Base-by-base conservation (phyloP, 1,140 invertebrate genomes). In the Aethina tumida region DNA sequence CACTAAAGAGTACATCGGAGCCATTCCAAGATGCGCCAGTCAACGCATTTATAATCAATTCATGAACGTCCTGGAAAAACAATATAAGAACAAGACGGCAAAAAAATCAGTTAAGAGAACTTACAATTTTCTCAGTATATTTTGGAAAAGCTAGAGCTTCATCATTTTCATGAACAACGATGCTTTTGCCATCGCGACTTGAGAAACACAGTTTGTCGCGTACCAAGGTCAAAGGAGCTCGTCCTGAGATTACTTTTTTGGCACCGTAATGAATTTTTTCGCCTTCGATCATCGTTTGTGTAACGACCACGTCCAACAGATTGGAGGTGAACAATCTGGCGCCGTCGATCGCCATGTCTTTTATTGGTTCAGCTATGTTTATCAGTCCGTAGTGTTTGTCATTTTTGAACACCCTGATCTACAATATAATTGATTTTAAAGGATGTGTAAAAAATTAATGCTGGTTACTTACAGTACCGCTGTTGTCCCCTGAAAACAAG, bases 241-340 rank as follows among this genome's bases (percentile, higher is more conserved):
- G 52, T 19, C 63, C 63, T 28, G 49, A 47, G 12, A 65, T 43
- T 13, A 55, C 54, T 26, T 52, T 55, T 28, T 53, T 45, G 5
- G 50, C 55, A 26, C 55, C 52, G 46, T 54, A 58, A 26, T 47
- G 47, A 14, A 56, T 52, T 38, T 56, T 60, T 35, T 62, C 53
- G 10, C 58, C 65, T 64, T 53, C 46, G 30, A 62, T 39, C 47
- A 50, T 47, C 8, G 65, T 52, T 47, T 67, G 64, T 4, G 63
- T 64, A 13, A 68, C 50, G 15, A 61, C 53, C 0, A 68, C 39
- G 50, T 67, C 65, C 12, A 62, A 34, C 49, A 68, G 63, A 35
- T 65, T 51, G 2, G 62, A 62, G 3, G 65, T 63, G 43, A 60
- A 67, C 6, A 69, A 43, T 1, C 62, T 43, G 26, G 58, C 59